phyloP scores from a whole-genome alignment of 1,140 invertebrate species.

The Macrostomum lignano region DNA sequence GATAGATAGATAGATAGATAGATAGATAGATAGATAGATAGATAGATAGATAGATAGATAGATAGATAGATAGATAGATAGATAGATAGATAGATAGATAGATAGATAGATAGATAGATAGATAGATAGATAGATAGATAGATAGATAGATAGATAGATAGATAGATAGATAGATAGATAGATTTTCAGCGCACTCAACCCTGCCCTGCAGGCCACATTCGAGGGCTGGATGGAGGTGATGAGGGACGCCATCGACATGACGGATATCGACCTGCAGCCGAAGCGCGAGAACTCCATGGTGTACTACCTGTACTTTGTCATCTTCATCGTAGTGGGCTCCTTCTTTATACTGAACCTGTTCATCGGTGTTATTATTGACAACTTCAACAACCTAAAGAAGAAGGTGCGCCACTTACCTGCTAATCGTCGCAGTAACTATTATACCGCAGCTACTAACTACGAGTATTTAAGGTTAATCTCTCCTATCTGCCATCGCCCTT shows the following conservation, averaged over 20 bases:
- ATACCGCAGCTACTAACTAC: background rate
- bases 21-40: too few relatives aligned
- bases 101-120: too few relatives aligned
- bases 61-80: too few relatives aligned
- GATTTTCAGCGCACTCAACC: background rate
- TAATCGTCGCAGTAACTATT: background rate
- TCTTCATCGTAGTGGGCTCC: constrained; percentile 82
- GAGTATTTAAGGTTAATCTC: background rate
- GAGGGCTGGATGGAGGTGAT: constrained; percentile 64
- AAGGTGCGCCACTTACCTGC: constrained; percentile 29
- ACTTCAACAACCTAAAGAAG: constrained; percentile 96
- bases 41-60: too few relatives aligned
- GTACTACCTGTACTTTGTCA: constrained; percentile 89
- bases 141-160: too few relatives aligned
- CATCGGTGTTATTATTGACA: constrained; percentile 89
- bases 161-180: too few relatives aligned
- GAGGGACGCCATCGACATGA: constrained; percentile 72
- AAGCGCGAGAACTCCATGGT: constrained; percentile 68
- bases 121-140: too few relatives aligned
- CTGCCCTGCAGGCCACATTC: constrained; percentile 47
- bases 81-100: too few relatives aligned
- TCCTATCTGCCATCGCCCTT: constrained; percentile 29
- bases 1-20: too few relatives aligned
- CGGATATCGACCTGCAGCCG: constrained; percentile 49
- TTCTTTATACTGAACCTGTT: constrained; percentile 89